These are phyloP conservation scores for Oreochromis grahami DNA, from an alignment of 2,797 vertebrate genomes.

Conservation along the genomic window DNA sequence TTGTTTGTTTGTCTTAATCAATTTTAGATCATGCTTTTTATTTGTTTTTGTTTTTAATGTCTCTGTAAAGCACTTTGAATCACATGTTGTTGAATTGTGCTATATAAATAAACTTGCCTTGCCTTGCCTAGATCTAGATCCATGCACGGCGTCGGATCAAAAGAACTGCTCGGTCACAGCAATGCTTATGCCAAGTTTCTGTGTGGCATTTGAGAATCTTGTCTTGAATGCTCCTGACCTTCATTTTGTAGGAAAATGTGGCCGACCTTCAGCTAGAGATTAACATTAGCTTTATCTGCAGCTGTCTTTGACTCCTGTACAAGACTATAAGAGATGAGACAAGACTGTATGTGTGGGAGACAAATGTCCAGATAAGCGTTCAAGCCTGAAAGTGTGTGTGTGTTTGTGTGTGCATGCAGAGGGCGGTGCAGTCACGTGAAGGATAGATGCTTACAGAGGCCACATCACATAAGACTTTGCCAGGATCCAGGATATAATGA, in stretches of 20 bases:
- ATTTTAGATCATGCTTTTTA: too few relatives aligned
- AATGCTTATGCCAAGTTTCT: constrained; percentile 36
- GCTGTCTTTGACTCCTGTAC: constrained; percentile 45
- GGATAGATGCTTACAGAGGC: constrained; percentile 24
- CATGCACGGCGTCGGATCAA: neutral
- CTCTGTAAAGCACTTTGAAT: too few relatives aligned
- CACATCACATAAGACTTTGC: constrained; percentile 57
- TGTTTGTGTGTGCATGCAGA: neutral
- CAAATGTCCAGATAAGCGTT: neutral
- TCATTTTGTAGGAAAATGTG: constrained; percentile 45
- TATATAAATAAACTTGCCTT: too few relatives aligned
- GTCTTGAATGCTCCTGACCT: constrained; percentile 50
- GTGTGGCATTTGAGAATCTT: constrained; percentile 60
- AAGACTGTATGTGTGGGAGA: neutral
- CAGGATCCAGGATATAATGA: constrained; percentile 58
- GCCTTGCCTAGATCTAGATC: neutral
- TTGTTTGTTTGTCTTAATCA: too few relatives aligned
- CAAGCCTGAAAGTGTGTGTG: neutral
- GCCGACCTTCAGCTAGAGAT: constrained; percentile 58
- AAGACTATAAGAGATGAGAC: neutral
- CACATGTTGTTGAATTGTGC: too few relatives aligned
- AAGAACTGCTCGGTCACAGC: neutral
- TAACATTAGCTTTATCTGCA: constrained; percentile 64
- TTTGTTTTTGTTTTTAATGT: too few relatives aligned
- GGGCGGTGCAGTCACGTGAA: constrained; percentile 41